Evolutionary conservation across 2,888 invertebrate genomes (phyloP).

Genomic region (Pandemis cinnamomeana): DNA sequence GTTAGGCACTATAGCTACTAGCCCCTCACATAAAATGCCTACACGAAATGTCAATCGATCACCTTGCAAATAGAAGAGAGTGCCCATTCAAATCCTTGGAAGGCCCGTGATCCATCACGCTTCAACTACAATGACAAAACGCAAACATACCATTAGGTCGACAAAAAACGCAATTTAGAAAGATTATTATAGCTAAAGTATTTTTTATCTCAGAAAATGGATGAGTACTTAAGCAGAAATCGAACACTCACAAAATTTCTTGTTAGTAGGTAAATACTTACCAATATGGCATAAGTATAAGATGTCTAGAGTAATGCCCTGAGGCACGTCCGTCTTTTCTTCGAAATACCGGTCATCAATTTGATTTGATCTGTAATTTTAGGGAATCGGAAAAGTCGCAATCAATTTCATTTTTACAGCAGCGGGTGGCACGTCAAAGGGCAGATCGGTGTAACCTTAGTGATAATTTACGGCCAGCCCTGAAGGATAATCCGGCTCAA

Average conservation of each 20-base stretch:
- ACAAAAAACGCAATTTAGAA: slow-evolving; percentile 3
- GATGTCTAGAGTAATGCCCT: neutral
- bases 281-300: neutral
- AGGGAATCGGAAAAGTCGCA: neutral
- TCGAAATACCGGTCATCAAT: neutral
- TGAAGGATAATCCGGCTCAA: slow-evolving; percentile 67
- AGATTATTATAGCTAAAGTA: neutral
- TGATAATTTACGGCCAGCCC: slow-evolving; percentile 63
- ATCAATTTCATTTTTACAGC: slow-evolving; percentile 23
- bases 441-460: slow-evolving; percentile 50
- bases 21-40: neutral
- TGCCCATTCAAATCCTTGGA: slow-evolving; percentile 40
- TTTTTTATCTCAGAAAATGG: neutral
- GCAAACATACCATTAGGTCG: slow-evolving; percentile 20
- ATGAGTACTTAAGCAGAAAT: neutral
- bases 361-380: slow-evolving; percentile 1
- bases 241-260: neutral
- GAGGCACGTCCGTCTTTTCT: neutral
- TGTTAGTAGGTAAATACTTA: neutral
- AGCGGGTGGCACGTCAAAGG: slow-evolving; percentile 38
- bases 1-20: neutral
- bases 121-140: slow-evolving; percentile 25
- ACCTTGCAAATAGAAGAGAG: slow-evolving; percentile 40
- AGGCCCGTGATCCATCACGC: slow-evolving; percentile 44
- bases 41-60: slow-evolving; percentile 41